Evolutionary conservation across 2,888 invertebrate genomes (phyloP).

Genomic region (Synergus japonicus): DNA sequence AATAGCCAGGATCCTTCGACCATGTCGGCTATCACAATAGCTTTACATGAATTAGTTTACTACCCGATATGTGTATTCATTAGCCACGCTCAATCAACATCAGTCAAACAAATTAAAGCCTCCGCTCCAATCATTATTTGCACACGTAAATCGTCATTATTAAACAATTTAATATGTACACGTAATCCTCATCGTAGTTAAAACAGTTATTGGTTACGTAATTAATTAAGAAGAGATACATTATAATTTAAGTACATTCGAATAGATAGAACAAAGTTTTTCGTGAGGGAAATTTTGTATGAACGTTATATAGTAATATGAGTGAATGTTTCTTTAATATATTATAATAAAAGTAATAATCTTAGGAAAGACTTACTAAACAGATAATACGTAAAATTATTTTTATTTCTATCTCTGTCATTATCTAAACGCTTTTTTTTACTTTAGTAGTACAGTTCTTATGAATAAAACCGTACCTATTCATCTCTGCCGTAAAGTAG

Average conservation of each 20-base stretch:
- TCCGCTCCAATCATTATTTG: not conserved
- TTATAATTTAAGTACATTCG: not conserved
- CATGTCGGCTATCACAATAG: constrained; percentile 31
- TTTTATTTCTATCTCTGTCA: not conserved
- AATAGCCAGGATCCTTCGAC: constrained; percentile 35
- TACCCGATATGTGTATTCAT: constrained; percentile 19
- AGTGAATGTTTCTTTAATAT: no score
- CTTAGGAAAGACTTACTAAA: not conserved
- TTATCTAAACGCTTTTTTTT: not conserved
- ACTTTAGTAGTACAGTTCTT: not conserved
- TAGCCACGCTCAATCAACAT: constrained; percentile 14
- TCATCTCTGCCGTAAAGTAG: constrained; percentile 3
- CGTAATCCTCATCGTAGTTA: not conserved
- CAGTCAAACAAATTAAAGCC: not conserved
- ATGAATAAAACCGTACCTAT: not conserved
- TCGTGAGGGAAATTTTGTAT: no score
- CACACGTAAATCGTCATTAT: not conserved
- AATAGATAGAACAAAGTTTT: no score
- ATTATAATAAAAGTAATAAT: not conserved
- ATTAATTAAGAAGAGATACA: not conserved
- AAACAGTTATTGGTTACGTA: no score
- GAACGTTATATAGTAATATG: no score
- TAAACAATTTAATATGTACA: not conserved
- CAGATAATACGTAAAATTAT: not conserved
- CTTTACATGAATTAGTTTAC: constrained; percentile 33